Conservation (phyloP, 2,113 vertebrate species). For the Leucopsar rothschildi region DNA sequence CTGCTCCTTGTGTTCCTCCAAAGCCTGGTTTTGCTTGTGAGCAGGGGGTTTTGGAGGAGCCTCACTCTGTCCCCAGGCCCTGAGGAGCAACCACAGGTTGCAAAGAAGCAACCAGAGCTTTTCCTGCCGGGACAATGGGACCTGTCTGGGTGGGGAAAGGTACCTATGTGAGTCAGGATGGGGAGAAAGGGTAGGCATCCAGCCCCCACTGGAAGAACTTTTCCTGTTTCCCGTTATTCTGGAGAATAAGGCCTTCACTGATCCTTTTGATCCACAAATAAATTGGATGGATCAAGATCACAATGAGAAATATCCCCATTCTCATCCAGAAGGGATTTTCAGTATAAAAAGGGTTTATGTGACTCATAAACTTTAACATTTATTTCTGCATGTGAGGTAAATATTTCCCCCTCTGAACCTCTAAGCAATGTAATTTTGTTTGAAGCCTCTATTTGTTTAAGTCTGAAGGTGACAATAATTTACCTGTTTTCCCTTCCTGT, state of each 20-base stretch:
- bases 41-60: neutral
- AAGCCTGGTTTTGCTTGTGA: neutral
- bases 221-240: neutral
- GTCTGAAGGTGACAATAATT: constrained; percentile 27
- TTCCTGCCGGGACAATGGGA: fast-evolving
- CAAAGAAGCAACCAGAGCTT: neutral
- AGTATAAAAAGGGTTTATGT: constrained; percentile 7
- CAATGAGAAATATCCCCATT: neutral
- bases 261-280: neutral
- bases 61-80: too few species aligned
- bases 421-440: constrained; percentile 28
- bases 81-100: neutral
- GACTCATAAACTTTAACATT: constrained; percentile 17
- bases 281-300: neutral
- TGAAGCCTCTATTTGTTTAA: constrained; percentile 49
- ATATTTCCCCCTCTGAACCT: constrained; percentile 20
- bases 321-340: constrained; percentile 24
- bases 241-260: neutral
- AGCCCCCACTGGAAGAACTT: neutral
- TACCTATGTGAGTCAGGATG: neutral
- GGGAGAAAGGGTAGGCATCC: neutral
- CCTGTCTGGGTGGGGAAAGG: neutral
- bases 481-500: constrained; percentile 3
- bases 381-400: neutral
- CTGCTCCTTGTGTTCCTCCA: neutral